Evolutionary conservation across 2,888 invertebrate species (phyloP).

Genomic region (Idaea dimidiata): DNA sequence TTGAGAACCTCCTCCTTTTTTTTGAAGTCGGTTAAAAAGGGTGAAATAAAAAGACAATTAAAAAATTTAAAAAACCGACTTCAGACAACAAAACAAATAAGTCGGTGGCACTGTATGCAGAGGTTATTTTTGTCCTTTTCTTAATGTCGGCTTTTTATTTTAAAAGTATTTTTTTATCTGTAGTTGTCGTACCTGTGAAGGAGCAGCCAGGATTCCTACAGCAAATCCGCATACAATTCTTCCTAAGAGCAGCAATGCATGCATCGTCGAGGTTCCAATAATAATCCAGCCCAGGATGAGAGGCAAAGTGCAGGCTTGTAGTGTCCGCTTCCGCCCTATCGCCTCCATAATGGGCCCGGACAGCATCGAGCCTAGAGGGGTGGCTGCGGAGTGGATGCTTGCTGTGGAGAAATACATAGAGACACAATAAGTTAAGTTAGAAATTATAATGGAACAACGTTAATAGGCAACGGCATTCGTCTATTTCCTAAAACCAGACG

Average conservation of each 20-base stretch:
- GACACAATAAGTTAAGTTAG: not conserved
- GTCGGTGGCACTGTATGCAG: too few relatives aligned
- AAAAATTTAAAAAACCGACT: too few relatives aligned
- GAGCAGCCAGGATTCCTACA: constrained; percentile 87
- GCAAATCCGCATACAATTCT: constrained; percentile 86
- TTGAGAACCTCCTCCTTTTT: too few relatives aligned
- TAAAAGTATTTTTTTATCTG: too few relatives aligned
- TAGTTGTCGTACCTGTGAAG: constrained; percentile 82
- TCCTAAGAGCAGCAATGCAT: constrained; percentile 82
- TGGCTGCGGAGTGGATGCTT: constrained; percentile 88
- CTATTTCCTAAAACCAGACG: too few relatives aligned
- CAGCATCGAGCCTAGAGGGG: constrained; percentile 86
- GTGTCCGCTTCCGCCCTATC: constrained; percentile 83
- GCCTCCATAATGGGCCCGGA: constrained; percentile 87
- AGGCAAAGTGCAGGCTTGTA: constrained; percentile 84
- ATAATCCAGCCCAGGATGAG: constrained; percentile 85
- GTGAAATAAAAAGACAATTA: too few relatives aligned
- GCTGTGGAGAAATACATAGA: constrained; percentile 68
- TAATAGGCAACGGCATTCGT: too few relatives aligned
- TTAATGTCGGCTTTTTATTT: too few relatives aligned
- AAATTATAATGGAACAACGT: not conserved
- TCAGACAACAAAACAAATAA: too few relatives aligned
- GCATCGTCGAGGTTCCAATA: constrained; percentile 80
- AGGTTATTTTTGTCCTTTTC: too few relatives aligned
- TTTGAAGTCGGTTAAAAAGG: too few relatives aligned